Base-by-base conservation (phyloP, 1,140 invertebrate genomes). In the Tetragonula clypearis region DNA sequence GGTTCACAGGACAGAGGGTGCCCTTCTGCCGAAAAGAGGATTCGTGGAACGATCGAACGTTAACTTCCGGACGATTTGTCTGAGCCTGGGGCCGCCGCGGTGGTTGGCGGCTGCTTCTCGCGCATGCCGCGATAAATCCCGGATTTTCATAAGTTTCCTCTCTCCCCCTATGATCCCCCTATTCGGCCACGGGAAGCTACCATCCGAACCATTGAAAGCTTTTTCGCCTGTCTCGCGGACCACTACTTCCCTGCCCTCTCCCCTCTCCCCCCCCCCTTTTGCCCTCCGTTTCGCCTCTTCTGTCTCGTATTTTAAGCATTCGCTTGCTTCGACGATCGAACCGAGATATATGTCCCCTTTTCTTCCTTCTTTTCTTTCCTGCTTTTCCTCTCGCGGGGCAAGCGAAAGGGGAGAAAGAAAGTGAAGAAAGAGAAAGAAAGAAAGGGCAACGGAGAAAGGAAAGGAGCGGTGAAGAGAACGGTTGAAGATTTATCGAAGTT, bases 1-100 rank as follows among this genome's bases (percentile, higher is more conserved):
- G 82, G 74, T 71, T 74, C 55, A 26, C 65, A 62, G 80, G 49
- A 49, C 71, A 60, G 56, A 62, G 56, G 72, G 74, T 56, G 68
- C 55, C 35, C n/a, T 73, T 82, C 71, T 26, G 58, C 60, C 82
- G 81, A 82, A 86, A 89, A 86, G 77, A 86, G 81, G 84, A 90
- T 86, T 74, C 80, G 75, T 55, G 55, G 71, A 84, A 85, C 91
- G 90, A 90, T 89, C 83, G 86, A 88, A 89, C 88, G 90, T 90
- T 91, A 91, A 88, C 91, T 92, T 92, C 88, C 91, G 86, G 88
- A 87, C 91, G 91, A 92, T 92, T 92, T 92, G 89, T 92, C 90
- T 89, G 84, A 89, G 82, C 86, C 58, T 78, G 41, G 41, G 41
- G 41, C 41, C 41, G 2, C 58, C 62, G 82, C 71, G 30, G 83